Conservation (phyloP, 2,113 vertebrate species). For the Chaetodon auriga region DNA sequence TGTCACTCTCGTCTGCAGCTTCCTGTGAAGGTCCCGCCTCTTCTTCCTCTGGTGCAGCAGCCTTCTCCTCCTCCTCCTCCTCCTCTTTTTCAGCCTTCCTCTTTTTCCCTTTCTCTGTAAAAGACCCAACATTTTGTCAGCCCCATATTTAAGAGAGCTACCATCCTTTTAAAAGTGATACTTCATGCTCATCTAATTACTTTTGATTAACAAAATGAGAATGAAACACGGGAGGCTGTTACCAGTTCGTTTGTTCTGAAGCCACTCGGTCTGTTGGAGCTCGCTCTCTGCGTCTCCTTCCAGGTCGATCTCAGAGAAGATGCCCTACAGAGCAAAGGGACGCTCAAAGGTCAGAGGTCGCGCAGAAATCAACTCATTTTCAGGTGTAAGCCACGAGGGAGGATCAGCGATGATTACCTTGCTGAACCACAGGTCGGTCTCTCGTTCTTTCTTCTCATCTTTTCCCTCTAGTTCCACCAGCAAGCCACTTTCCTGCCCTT, state of each 20-base stretch:
- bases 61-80: conserved; percentile 31
- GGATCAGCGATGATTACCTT: conserved; percentile 83
- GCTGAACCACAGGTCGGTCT: conserved; percentile 93
- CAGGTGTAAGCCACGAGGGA: background rate
- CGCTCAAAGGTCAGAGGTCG: background rate
- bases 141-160: background rate
- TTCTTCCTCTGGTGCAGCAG: conserved; percentile 43
- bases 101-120: conserved; percentile 74
- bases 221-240: background rate
- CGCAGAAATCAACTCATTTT: background rate
- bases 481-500: conserved; percentile 84
- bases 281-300: conserved; percentile 90
- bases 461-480: conserved; percentile 91
- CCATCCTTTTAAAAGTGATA: background rate
- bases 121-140: background rate
- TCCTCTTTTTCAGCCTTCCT: conserved; percentile 67
- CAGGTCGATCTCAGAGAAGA: conserved; percentile 90
- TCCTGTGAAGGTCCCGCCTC: conserved; percentile 67
- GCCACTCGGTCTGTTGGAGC: conserved; percentile 87
- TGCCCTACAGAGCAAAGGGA: conserved; percentile 80
- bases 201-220: background rate
- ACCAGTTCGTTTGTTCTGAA: conserved; percentile 78
- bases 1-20: conserved; percentile 65
- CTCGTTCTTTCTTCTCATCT: conserved; percentile 85
- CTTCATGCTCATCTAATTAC: background rate